Evolutionary conservation across 2,113 vertebrate genomes (phyloP).

Genomic region (Mirounga angustirostris): DNA sequence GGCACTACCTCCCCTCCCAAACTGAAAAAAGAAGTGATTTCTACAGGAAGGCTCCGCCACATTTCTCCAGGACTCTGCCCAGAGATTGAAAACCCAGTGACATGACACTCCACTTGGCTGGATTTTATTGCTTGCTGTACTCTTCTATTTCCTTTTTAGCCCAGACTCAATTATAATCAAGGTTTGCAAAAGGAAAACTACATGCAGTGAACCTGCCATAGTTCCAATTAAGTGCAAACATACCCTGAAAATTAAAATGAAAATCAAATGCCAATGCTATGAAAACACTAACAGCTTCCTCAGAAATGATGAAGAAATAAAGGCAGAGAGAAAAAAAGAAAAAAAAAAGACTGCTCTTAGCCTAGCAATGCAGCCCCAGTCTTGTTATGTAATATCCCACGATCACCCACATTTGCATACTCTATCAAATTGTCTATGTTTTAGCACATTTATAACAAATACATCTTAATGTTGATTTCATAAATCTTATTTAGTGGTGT

Average conservation of each 20-base stretch:
- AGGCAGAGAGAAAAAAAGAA: neutral
- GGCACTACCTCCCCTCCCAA: neutral
- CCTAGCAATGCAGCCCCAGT: conserved; percentile 22
- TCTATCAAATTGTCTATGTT: conserved; percentile 75
- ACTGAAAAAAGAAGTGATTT: conserved; percentile 11
- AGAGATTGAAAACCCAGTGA: conserved; percentile 44
- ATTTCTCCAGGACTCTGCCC: conserved; percentile 44
- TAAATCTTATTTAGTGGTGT: conserved; percentile 88
- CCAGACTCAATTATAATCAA: conserved; percentile 78
- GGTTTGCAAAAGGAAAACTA: conserved; percentile 83
- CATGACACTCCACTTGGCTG: conserved; percentile 46
- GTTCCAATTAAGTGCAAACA: conserved; percentile 85
- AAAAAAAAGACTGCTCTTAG: conserved; percentile 15
- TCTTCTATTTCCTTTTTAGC: conserved; percentile 81
- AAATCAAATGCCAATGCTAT: conserved; percentile 84
- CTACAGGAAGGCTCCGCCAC: conserved; percentile 21
- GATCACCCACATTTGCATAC: conserved; percentile 79
- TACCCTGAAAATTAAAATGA: conserved; percentile 86
- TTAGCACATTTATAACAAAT: conserved; percentile 85
- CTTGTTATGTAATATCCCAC: conserved; percentile 73
- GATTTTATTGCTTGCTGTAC: conserved; percentile 69
- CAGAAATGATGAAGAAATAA: conserved; percentile 76
- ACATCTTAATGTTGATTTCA: conserved; percentile 86
- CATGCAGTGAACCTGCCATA: conserved; percentile 74
- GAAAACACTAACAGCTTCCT: conserved; percentile 84